These are phyloP conservation scores for Amphipoea lucens DNA, from an alignment of 2,888 invertebrate genomes.

Conservation along the genomic window DNA sequence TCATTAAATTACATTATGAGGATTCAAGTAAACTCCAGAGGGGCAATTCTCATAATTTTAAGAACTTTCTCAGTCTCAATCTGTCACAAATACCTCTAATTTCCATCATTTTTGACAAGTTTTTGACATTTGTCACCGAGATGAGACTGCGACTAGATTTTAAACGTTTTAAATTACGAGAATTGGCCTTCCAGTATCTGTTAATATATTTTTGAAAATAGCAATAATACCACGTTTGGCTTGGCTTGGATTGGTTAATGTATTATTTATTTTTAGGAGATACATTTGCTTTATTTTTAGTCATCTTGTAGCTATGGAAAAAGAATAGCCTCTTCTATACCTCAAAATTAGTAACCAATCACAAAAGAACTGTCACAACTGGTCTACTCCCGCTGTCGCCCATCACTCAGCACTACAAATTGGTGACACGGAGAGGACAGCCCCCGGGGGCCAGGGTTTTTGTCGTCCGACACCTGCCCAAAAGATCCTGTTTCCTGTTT, in stretches of 20 bases:
- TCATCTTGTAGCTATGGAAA: neutral
- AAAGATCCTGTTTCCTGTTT: constrained; percentile 84
- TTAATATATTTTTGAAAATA: neutral
- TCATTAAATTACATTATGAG: too few relatives aligned
- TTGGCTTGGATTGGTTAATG: neutral
- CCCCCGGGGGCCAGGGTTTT: constrained; percentile 79
- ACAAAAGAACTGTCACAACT: neutral
- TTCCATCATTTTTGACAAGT: too few relatives aligned
- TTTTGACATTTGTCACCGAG: too few relatives aligned
- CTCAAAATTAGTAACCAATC: neutral
- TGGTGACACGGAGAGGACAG: constrained; percentile 72
- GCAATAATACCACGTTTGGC: neutral
- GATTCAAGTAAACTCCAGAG: too few relatives aligned
- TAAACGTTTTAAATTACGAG: too few relatives aligned
- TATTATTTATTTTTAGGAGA: neutral
- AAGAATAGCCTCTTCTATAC: neutral
- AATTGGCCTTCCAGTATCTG: too few relatives aligned
- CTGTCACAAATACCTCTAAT: too few relatives aligned
- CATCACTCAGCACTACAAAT: constrained; percentile 66
- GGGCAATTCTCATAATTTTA: too few relatives aligned
- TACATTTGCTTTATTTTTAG: neutral
- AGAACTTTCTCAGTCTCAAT: too few relatives aligned
- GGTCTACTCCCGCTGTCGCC: constrained; percentile 43
- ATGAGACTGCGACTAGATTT: too few relatives aligned
- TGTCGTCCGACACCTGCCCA: constrained; percentile 86